Conservation (phyloP, 2,888 invertebrate species). For the Cheilosia pagana region DNA sequence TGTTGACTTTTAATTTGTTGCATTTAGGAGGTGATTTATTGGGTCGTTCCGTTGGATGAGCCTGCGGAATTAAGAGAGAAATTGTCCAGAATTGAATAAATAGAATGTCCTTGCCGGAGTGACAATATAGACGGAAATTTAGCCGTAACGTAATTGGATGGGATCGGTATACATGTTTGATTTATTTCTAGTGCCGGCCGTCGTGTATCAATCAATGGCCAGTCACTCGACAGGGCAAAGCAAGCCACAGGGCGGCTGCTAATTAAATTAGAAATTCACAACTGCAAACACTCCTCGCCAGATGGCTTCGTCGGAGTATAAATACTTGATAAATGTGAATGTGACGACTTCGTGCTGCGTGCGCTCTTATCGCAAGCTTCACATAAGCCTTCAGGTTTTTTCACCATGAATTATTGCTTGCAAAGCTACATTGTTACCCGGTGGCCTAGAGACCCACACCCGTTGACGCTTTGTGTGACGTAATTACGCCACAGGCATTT, state of each 20-base stretch:
- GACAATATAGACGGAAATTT: neutral
- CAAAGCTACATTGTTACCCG: conserved; percentile 34
- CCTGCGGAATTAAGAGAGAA: conserved; percentile 49
- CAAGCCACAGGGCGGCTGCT: conserved; percentile 19
- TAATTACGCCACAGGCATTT: conserved; percentile 59
- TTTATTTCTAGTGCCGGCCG: neutral
- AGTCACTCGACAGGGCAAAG: conserved; percentile 31
- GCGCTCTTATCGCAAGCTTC: conserved; percentile 31
- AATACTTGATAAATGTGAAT: conserved; percentile 40
- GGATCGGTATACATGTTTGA: neutral
- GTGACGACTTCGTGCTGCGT: conserved; percentile 26
- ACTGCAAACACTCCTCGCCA: conserved; percentile 2
- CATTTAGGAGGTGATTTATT: conserved; percentile 68
- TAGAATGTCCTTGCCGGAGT: conserved; percentile 42
- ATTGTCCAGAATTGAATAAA: conserved; percentile 55
- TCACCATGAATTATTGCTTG: conserved; percentile 43
- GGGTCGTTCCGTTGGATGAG: conserved; percentile 48
- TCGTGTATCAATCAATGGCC: conserved; percentile 16
- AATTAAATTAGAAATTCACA: conserved; percentile 66
- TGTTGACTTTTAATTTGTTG: conserved; percentile 73
- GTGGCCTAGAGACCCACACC: conserved; percentile 69
- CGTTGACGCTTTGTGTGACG: conserved; percentile 41
- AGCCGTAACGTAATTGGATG: conserved; percentile 1
- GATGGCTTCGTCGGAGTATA: neutral
- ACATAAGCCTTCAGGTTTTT: conserved; percentile 35